A percentile compares a stretch with the other conserved stretches of the same genome.
These are phyloP conservation scores for Drosophila ogumai DNA, from an alignment of 1,140 invertebrate species.

Conservation along the genomic window DNA sequence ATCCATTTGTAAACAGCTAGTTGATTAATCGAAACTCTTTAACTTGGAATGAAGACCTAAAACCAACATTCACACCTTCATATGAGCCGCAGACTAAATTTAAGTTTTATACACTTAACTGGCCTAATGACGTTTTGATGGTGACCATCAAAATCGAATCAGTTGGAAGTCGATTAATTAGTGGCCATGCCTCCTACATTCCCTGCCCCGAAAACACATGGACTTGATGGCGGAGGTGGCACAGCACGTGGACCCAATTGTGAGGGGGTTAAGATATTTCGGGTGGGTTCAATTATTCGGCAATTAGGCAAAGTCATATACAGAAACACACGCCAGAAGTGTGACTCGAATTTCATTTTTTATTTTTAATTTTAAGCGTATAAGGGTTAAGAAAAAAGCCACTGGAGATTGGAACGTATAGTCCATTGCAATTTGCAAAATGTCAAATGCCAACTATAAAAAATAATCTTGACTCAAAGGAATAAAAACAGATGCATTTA, in stretches of 20 bases:
- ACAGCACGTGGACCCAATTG: conserved; percentile 65
- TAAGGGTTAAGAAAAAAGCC: no score
- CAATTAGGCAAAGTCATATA: conserved; percentile 62
- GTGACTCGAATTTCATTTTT: conserved; percentile 22
- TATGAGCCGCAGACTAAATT: conserved; percentile 52
- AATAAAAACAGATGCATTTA: no score
- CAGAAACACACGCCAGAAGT: conserved; percentile 36
- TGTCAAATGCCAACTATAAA: not conserved
- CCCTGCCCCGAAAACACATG: conserved; percentile 19
- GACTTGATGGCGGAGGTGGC: conserved; percentile 30
- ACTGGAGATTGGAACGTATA: no score
- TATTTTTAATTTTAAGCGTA: no score
- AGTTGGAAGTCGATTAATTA: conserved; percentile 83
- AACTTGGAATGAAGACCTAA: conserved; percentile 20
- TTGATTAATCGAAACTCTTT: conserved; percentile 57
- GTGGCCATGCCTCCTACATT: conserved; percentile 26
- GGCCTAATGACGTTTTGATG: conserved; percentile 77
- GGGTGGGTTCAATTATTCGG: conserved; percentile 67
- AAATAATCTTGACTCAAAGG: no score
- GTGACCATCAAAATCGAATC: conserved; percentile 80
- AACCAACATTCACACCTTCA: conserved; percentile 34
- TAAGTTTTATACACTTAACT: conserved; percentile 71
- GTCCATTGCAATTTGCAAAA: no score
- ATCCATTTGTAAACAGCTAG: conserved; percentile 20
- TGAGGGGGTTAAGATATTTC: conserved; percentile 29